Conservation (phyloP, 2,797 vertebrate species). For the Hoplostethus atlanticus region DNA sequence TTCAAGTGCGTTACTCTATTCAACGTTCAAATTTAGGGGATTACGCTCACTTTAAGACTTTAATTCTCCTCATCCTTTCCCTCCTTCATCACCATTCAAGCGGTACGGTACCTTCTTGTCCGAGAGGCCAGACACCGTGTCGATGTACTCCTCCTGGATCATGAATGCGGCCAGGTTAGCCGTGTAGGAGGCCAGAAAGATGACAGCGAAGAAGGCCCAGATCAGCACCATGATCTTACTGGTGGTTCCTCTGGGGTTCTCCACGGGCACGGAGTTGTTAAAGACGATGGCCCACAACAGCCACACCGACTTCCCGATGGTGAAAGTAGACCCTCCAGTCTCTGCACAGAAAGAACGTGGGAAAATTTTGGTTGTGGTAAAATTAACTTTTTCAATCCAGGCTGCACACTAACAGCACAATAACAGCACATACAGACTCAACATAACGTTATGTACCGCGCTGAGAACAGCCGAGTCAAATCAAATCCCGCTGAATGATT, state of each 20-base stretch:
- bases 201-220: constrained; percentile 98
- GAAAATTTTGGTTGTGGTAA: not conserved
- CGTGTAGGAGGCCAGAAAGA: constrained; percentile 97
- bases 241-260: constrained; percentile 95
- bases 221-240: constrained; percentile 98
- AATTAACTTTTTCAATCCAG: constrained; percentile 22
- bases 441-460: not conserved
- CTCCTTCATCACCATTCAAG: constrained; percentile 69
- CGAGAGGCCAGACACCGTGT: constrained; percentile 95
- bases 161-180: constrained; percentile 97
- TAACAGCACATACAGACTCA: not conserved
- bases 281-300: constrained; percentile 97
- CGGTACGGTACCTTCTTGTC: constrained; percentile 90
- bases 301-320: constrained; percentile 96
- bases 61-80: constrained; percentile 62
- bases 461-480: constrained; percentile 15
- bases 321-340: constrained; percentile 94
- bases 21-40: constrained; percentile 65
- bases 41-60: constrained; percentile 65
- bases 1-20: constrained; percentile 71
- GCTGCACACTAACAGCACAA: constrained; percentile 9
- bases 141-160: constrained; percentile 98
- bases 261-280: constrained; percentile 97
- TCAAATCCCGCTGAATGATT: constrained; percentile 50
- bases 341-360: constrained; percentile 75